Percentiles rank a stretch among this genome's conserved stretches.
Conservation (phyloP, 2,888 invertebrate species). For the Protodeltote pygarga region DNA sequence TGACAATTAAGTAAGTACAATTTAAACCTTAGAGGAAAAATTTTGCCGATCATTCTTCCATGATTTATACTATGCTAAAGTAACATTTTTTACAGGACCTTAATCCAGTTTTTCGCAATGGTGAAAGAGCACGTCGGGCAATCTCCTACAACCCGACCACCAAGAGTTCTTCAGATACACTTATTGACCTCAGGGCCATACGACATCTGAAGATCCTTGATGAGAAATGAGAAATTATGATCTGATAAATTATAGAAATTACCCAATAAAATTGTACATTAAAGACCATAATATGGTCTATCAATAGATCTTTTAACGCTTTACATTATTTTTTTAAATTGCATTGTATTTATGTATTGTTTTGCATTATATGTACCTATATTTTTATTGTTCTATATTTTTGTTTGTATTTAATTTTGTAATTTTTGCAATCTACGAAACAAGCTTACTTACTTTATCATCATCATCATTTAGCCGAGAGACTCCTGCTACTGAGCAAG, state of each 20-base stretch:
- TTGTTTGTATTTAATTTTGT: too few species aligned
- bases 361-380: too few species aligned
- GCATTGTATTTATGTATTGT: not conserved
- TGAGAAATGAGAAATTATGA: conserved; percentile 72
- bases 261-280: conserved; percentile 7
- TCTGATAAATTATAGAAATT: conserved; percentile 9
- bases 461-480: too few species aligned
- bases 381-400: too few species aligned
- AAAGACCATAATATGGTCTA: not conserved
- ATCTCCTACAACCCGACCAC: conserved; percentile 91
- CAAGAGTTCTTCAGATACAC: conserved; percentile 82
- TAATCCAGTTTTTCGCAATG: conserved; percentile 85
- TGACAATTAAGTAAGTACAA: too few species aligned
- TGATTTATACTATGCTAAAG: too few species aligned
- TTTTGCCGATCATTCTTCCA: too few species aligned
- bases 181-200: conserved; percentile 79
- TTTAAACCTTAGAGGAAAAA: too few species aligned
- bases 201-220: conserved; percentile 74
- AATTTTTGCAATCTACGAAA: too few species aligned
- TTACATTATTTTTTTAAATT: too few species aligned
- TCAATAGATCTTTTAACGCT: not conserved
- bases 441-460: too few species aligned
- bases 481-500: too few species aligned
- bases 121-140: conserved; percentile 88
- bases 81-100: conserved; percentile 69